Evolutionary conservation across 2,797 vertebrate species (phyloP).

Genomic region (Danio aesculapii): DNA sequence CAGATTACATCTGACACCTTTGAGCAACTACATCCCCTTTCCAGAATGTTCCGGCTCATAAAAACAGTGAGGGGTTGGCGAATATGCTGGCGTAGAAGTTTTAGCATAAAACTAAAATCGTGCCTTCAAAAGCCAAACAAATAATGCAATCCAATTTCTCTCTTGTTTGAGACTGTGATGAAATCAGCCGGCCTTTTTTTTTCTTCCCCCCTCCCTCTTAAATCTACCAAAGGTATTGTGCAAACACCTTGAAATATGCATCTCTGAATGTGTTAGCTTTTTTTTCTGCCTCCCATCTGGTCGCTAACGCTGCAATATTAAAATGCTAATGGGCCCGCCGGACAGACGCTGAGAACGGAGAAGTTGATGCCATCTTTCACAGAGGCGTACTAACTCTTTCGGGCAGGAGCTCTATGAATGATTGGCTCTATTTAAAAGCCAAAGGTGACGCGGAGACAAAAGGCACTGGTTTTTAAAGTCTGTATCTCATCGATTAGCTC

Average conservation of each 20-base stretch:
- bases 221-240: constrained; percentile 54
- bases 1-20: neutral
- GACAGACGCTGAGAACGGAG: constrained; percentile 55
- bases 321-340: constrained; percentile 57
- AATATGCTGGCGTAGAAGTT: constrained; percentile 12
- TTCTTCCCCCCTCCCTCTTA: neutral
- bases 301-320: constrained; percentile 55
- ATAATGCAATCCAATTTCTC: constrained; percentile 48
- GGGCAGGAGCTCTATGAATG: neutral
- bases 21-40: neutral
- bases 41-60: neutral
- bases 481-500: constrained; percentile 28
- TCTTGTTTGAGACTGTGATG: constrained; percentile 61
- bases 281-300: constrained; percentile 47
- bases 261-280: constrained; percentile 36
- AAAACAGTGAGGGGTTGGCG: constrained; percentile 16
- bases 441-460: constrained; percentile 40
- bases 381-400: constrained; percentile 9
- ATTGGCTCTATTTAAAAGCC: constrained; percentile 24
- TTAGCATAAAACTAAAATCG: constrained; percentile 27
- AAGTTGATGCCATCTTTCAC: constrained; percentile 51
- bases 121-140: neutral
- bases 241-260: constrained; percentile 62
- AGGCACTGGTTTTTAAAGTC: constrained; percentile 8
- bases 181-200: constrained; percentile 39